These are phyloP conservation scores for Bambusicola thoracicus DNA, from an alignment of 2,113 vertebrate species.

Conservation along the genomic window DNA sequence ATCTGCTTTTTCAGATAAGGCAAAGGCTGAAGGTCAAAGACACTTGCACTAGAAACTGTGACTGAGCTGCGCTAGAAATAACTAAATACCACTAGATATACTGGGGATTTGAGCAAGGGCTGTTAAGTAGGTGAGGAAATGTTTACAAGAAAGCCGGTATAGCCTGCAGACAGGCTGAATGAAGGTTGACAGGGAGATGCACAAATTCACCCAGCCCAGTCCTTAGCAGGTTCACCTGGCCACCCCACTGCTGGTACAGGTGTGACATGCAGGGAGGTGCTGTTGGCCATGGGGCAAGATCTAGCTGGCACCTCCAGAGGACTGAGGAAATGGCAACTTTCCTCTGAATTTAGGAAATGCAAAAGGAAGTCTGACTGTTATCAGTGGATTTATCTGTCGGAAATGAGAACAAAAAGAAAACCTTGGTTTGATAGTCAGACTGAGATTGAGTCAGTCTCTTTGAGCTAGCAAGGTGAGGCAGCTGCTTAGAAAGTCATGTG, in stretches of 20 bases:
- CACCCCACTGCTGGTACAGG: accelerated
- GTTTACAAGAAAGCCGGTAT: background rate
- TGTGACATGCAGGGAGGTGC: background rate
- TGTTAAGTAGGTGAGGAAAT: background rate
- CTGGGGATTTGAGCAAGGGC: accelerated
- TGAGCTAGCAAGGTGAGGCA: background rate
- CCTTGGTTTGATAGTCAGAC: background rate
- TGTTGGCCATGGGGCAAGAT: background rate
- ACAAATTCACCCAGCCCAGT: accelerated
- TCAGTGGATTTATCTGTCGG: background rate
- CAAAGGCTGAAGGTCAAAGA: background rate
- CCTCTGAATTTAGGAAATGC: background rate
- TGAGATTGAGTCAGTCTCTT: background rate
- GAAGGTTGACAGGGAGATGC: background rate
- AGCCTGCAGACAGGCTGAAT: background rate
- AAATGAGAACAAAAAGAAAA: background rate
- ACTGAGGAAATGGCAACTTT: background rate
- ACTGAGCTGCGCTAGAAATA: background rate
- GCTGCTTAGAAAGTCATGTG: background rate
- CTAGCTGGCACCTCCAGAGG: background rate
- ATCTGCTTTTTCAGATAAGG: background rate
- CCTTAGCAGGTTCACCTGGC: background rate
- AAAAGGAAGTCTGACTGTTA: background rate
- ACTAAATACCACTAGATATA: background rate
- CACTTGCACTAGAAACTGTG: background rate